Evolutionary conservation across 2,888 invertebrate species (phyloP), one percentile per base, ranked within the genome.

Genomic region (Parascotia fuliginaria): DNA sequence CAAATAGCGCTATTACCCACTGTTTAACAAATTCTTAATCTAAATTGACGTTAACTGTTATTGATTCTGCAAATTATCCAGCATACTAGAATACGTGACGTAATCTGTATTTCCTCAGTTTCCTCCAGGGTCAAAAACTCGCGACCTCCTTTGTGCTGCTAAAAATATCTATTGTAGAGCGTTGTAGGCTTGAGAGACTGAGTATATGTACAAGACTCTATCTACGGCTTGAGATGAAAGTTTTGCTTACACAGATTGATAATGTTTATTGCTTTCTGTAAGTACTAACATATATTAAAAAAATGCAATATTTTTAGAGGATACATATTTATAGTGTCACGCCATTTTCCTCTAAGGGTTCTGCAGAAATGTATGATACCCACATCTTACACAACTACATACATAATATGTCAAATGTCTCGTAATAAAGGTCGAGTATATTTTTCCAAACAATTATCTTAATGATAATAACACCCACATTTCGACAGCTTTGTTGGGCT

Each of bases 71-170:
- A 33, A 33, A 42, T 32, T 38, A 32, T 42, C 31, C 9, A 38
- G 4, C 28, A 28, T 12, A 37, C 24, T 14, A 33, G n/a, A n/a
- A n/a, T 34, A n/a, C 19, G 39, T 67, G 65, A 67, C 65, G 65
- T 55, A 55, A 60, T 9, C 5, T 38, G 50, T 38, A 52, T 47
- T 44, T 49, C 44, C 47, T 50, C 57, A 47, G 48, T 46, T 45
- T 60, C 42, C 29, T 47, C 55, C 71, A 66, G 62, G 72, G 75
- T 73, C 60, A 57, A 32, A 58, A 68, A 56, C 65, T 62, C 66
- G 53, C 54, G 68, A 54, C 69, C 65, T 60, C 42, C 27, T 49
- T 47, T 31, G 57, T 41, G 37, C 36, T 51, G 47, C 61, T 65
- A 53, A 46, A 60, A 54, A 65, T 73, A 66, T 41, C 58, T 29